Evolutionary conservation across 1,140 invertebrate genomes (phyloP), one percentile per base, ranked within the genome.

Genomic region (Trinorchestia longiramus): DNA sequence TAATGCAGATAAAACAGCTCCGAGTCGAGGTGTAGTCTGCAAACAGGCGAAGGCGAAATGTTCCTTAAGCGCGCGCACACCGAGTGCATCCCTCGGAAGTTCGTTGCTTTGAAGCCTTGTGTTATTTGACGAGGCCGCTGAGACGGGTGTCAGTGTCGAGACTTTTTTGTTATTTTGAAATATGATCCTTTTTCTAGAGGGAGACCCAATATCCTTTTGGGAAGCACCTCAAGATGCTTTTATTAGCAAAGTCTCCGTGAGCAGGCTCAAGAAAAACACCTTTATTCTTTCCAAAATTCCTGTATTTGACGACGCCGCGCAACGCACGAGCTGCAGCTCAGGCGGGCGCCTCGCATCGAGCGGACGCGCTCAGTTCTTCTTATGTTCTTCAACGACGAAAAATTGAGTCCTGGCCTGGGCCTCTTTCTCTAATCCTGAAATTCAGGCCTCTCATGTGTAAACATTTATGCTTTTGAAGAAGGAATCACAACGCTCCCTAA

Each of bases 141-240:
- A 0, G 92, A 94, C 43, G 19, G 92, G 92, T 94, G 92, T 94
- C 44, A 40, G 92, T 40, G 40, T 47, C 44, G 92, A 45, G 92
- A 45, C 43, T 94, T 94, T 94, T 94, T 91, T 91, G 41, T 91
- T 47, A 94, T 94, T 94, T 94, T 94, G 92, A 94, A 45, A 94
- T 94, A 47, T 45, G 92, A 94, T 0, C 92, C 43, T 94, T 94
- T 94, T 94, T 94, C 92, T 43, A n/a, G 43, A n/a, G 92, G 43
- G 92, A 94, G 92, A 94, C 43, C 92, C 92, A 94, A 94, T 94
- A 94, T 94, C 44, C 92, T 94, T 94, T 45, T 45, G 43, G 92
- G 44, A 94, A 45, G 92, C 44, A 94, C 43, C 92, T 94, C 44
- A 47, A 94, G 92, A 94, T 94, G 92, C 92, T 94, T 94, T 45